Conservation (phyloP, 2,113 vertebrate genomes). For the Alosa alosa region DNA sequence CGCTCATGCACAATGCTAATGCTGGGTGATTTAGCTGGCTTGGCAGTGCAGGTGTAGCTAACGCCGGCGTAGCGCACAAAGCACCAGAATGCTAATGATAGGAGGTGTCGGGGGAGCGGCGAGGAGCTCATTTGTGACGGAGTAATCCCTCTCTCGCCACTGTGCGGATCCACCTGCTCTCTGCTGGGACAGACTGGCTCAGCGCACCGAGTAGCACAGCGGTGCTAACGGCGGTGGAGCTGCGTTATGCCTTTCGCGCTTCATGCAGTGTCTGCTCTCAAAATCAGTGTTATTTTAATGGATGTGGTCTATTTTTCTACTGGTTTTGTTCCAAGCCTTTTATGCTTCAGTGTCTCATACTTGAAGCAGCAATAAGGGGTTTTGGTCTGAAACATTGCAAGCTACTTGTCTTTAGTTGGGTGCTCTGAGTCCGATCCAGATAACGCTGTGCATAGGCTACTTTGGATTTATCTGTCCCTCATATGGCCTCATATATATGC, state of each 20-base stretch:
- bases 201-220: neutral
- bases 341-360: neutral
- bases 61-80: neutral
- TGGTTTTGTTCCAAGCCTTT: neutral
- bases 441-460: neutral
- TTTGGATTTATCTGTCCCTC: neutral
- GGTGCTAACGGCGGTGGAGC: neutral
- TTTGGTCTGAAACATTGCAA: too few species aligned
- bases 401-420: neutral
- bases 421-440: neutral
- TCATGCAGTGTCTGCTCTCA: neutral
- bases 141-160: neutral
- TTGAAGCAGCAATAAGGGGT: neutral
- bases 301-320: neutral
- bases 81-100: neutral
- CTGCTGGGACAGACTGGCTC: neutral
- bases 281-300: neutral
- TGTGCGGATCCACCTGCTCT: neutral
- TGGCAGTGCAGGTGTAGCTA: neutral
- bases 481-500: neutral
- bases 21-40: slow-evolving; percentile 4
- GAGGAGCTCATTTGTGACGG: neutral
- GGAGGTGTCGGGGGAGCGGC: neutral
- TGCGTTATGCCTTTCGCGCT: neutral
- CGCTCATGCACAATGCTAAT: neutral